Conservation (phyloP, 2,797 vertebrate genomes). For the Tenualosa thibaudeaui region DNA sequence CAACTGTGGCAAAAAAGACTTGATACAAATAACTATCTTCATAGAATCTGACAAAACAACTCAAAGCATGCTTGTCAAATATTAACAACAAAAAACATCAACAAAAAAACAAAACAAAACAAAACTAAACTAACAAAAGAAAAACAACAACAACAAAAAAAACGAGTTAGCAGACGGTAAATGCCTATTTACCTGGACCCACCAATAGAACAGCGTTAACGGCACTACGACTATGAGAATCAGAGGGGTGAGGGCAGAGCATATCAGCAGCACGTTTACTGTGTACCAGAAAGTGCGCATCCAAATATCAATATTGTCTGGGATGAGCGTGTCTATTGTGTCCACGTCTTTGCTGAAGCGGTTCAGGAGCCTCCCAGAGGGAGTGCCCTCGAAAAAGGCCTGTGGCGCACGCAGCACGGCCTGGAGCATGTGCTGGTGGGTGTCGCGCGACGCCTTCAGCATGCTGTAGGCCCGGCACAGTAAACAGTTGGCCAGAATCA, state of each 20-base stretch:
- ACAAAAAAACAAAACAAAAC: conserved; percentile 36
- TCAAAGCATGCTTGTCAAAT: not conserved
- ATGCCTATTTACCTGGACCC: conserved; percentile 82
- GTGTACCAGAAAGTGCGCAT: conserved; percentile 87
- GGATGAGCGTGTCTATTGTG: conserved; percentile 77
- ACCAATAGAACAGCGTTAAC: conserved; percentile 84
- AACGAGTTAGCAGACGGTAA: conserved; percentile 35
- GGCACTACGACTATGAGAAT: conserved; percentile 81
- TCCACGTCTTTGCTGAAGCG: conserved; percentile 84
- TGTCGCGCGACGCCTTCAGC: conserved; percentile 73
- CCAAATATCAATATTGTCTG: conserved; percentile 83
- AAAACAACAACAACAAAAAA: conserved; percentile 57
- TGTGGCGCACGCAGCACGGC: conserved; percentile 77
- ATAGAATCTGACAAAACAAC: not conserved
- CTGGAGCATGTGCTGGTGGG: conserved; percentile 75
- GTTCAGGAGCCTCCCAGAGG: conserved; percentile 78
- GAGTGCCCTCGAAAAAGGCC: conserved; percentile 80
- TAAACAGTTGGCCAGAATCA: conserved; percentile 76
- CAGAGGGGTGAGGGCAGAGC: conserved; percentile 81
- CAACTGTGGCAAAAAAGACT: conserved; percentile 56
- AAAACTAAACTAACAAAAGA: not conserved
- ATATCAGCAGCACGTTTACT: conserved; percentile 81
- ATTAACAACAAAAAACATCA: conserved; percentile 25
- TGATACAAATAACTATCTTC: not conserved
- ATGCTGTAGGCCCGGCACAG: conserved; percentile 76